Conservation (phyloP, 2,113 vertebrate genomes). For the Malaclemys terrapin region DNA sequence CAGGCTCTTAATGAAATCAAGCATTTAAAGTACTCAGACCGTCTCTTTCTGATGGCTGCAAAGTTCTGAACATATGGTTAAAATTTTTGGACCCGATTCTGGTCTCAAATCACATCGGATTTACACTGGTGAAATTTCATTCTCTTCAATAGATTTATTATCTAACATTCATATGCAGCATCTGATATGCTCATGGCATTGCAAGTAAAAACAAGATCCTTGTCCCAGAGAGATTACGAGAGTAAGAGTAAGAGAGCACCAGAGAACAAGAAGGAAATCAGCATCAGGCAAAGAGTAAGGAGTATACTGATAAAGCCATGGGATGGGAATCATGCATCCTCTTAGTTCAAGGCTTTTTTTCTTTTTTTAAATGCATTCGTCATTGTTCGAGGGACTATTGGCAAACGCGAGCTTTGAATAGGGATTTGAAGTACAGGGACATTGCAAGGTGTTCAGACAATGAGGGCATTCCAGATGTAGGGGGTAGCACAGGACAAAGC, state of each 20-base stretch:
- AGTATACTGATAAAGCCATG: neutral
- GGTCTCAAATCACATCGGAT: neutral
- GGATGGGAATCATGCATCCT: neutral
- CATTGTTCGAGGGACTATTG: neutral
- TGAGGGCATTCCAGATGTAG: neutral
- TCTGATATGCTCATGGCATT: neutral
- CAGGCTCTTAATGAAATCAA: neutral
- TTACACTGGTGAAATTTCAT: neutral
- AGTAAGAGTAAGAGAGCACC: neutral
- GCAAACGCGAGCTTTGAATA: neutral
- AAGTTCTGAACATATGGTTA: neutral
- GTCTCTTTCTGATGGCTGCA: rapidly evolving
- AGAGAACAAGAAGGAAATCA: neutral
- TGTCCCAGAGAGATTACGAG: neutral
- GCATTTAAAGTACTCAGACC: neutral
- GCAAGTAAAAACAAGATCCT: neutral
- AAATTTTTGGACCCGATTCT: neutral
- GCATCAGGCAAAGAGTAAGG: neutral
- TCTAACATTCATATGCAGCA: neutral
- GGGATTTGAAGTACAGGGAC: neutral
- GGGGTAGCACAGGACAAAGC: neutral
- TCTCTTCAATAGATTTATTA: neutral
- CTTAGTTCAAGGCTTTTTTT: neutral
- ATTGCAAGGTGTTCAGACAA: too few relatives aligned
- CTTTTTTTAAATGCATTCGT: neutral